A percentile compares a stretch with the other conserved stretches of the same genome.
Evolutionary conservation across 2,888 invertebrate species (phyloP).

Genomic region (Philopedon plagiatum): DNA sequence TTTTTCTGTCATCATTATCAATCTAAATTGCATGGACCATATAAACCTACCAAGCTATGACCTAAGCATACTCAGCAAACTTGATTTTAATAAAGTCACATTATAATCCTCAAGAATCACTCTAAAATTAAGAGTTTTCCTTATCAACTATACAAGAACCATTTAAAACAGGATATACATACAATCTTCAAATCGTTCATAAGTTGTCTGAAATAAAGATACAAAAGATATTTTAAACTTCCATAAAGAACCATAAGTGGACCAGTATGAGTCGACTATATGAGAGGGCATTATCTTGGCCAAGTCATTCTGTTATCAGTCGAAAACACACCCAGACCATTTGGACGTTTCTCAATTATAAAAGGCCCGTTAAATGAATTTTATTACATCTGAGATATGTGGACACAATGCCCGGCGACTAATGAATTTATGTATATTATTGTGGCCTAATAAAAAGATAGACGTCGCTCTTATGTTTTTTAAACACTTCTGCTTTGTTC

Average conservation of each 20-base stretch:
- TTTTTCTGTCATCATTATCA: too few species aligned
- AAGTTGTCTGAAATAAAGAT: constrained; percentile 30
- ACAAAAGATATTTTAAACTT: constrained; percentile 41
- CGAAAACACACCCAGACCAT: constrained; percentile 45
- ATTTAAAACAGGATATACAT: constrained; percentile 20
- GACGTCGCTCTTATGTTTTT: background rate
- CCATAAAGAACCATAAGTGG: constrained; percentile 41
- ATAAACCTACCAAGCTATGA: too few species aligned
- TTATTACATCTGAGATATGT: constrained; percentile 31
- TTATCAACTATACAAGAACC: too few species aligned
- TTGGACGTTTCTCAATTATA: constrained; percentile 46
- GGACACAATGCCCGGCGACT: constrained; percentile 30
- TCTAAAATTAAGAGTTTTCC: too few species aligned
- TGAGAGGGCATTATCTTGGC: constrained; percentile 44
- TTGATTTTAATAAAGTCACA: too few species aligned
- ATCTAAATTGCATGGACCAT: too few species aligned
- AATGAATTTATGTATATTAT: constrained; percentile 43
- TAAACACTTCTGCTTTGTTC: constrained; percentile 7
- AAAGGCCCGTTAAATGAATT: constrained; percentile 46
- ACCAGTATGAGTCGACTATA: constrained; percentile 38
- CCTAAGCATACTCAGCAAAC: too few species aligned
- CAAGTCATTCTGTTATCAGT: constrained; percentile 45
- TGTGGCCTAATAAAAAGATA: constrained; percentile 12
- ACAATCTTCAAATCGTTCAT: constrained; percentile 8
- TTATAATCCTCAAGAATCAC: too few species aligned